Evolutionary conservation across 1,140 invertebrate genomes (phyloP).

Genomic region (Aethina tumida): DNA sequence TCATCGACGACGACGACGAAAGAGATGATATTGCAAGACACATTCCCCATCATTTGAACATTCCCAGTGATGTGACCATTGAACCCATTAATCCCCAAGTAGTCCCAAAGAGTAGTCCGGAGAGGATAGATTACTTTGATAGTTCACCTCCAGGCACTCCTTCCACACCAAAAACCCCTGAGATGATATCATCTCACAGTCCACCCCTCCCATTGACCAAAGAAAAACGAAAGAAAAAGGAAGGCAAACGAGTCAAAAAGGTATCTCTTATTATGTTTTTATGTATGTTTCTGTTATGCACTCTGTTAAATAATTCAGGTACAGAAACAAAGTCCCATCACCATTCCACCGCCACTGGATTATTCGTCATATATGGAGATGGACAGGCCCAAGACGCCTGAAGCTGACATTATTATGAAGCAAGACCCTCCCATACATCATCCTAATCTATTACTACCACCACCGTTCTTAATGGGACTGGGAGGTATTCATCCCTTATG

Average conservation of each 20-base stretch:
- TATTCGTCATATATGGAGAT: conserved; percentile 27
- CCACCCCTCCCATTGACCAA: conserved; percentile 45
- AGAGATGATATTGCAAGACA: conserved; percentile 10
- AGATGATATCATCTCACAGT: conserved; percentile 37
- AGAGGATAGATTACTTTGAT: conserved; percentile 35
- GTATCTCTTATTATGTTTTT: conserved; percentile 20
- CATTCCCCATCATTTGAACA: conserved; percentile 22
- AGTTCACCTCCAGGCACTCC: conserved; percentile 46
- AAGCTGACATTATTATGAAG: conserved; percentile 34
- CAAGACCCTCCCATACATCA: conserved; percentile 27
- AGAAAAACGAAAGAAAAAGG: conserved; percentile 54
- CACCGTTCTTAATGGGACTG: conserved; percentile 41
- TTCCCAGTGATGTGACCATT: conserved; percentile 36
- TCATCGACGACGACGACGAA: conserved; percentile 36
- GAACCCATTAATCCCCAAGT: conserved; percentile 25
- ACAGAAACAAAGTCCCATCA: conserved; percentile 10
- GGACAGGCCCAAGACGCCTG: conserved; percentile 55
- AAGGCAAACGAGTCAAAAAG: conserved; percentile 36
- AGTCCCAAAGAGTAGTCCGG: conserved; percentile 9
- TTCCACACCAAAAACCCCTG: conserved; percentile 47
- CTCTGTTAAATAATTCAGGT: too few relatives aligned
- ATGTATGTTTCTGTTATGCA: too few relatives aligned
- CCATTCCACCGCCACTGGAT: conserved; percentile 17
- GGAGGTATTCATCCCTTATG: conserved; percentile 22
- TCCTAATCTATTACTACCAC: conserved; percentile 39